phyloP scores from a whole-genome alignment of 2,797 vertebrate species.

The Tamandua tetradactyla region DNA sequence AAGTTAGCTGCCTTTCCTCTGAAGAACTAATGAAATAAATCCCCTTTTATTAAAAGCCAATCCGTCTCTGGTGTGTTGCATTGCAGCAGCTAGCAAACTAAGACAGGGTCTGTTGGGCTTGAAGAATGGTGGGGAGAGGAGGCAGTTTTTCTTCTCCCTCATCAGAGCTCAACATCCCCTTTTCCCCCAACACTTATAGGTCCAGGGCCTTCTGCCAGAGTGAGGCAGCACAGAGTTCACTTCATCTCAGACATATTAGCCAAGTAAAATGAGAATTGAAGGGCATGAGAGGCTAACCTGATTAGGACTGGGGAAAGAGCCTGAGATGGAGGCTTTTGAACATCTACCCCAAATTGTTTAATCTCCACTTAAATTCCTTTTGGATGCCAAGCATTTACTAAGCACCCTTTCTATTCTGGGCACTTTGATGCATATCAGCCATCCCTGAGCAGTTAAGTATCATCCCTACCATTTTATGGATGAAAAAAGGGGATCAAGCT shows the following conservation, averaged over 20 bases:
- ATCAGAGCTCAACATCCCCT: not conserved
- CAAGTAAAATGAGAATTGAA: not conserved
- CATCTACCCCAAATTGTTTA: not conserved
- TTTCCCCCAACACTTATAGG: not conserved
- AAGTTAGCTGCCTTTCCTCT: too few relatives aligned
- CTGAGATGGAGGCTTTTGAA: not conserved
- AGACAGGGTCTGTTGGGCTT: not conserved
- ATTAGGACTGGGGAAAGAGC: rapidly evolving
- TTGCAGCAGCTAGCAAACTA: too few relatives aligned
- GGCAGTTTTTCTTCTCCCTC: not conserved
- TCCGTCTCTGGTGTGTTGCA: too few relatives aligned
- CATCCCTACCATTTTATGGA: not conserved
- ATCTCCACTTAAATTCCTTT: not conserved
- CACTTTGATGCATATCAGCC: not conserved
- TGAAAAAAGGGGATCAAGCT: not conserved
- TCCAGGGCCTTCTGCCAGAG: not conserved
- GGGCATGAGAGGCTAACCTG: not conserved
- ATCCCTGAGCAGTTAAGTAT: not conserved
- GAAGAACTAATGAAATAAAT: too few relatives aligned
- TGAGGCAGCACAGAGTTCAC: not conserved
- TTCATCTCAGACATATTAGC: not conserved
- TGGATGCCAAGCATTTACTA: not conserved
- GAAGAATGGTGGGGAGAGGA: not conserved
- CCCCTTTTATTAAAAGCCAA: too few relatives aligned
- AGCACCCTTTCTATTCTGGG: not conserved